Conservation (phyloP, 2,888 invertebrate genomes). For the Drosophila macrospina region DNA sequence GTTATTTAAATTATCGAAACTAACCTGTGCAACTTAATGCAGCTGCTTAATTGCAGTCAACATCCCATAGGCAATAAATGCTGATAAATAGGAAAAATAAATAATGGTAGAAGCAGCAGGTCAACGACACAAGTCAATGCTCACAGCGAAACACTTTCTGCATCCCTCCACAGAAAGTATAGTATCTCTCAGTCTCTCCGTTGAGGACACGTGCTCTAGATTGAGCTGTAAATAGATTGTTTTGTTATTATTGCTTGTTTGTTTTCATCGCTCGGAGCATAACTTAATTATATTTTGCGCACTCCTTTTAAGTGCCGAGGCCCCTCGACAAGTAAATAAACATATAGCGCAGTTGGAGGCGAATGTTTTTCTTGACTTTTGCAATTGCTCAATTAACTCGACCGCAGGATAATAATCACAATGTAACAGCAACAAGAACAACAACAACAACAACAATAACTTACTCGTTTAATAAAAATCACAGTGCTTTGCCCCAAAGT, state of each 20-base stretch:
- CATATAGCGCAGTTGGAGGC: constrained; percentile 3
- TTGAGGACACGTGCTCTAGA: constrained; percentile 1
- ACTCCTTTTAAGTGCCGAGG: constrained; percentile 31
- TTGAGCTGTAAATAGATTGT: constrained; percentile 33
- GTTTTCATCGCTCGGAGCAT: constrained; percentile 52
- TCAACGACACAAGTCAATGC: constrained; percentile 14
- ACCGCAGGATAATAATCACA: constrained; percentile 64
- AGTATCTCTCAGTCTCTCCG: not conserved
- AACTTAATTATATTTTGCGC: constrained; percentile 65
- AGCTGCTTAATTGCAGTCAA: not conserved
- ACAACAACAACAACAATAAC: constrained; percentile 23
- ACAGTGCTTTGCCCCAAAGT: constrained; percentile 25
- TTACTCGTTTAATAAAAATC: constrained; percentile 44
- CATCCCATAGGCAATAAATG: not conserved
- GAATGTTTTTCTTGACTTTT: constrained; percentile 64
- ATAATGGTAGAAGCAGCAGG: not conserved
- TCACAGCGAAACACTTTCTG: too few species aligned
- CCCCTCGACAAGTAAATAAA: not conserved
- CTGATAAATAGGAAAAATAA: not conserved
- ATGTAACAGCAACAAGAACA: constrained; percentile 25
- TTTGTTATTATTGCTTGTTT: constrained; percentile 37
- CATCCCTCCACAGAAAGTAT: not conserved
- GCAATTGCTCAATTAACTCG: constrained; percentile 74
- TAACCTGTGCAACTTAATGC: not conserved
- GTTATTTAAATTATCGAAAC: not conserved